Evolutionary conservation across 2,888 invertebrate genomes (phyloP), one percentile per base, ranked within the genome.

Genomic region (Patella depressa): DNA sequence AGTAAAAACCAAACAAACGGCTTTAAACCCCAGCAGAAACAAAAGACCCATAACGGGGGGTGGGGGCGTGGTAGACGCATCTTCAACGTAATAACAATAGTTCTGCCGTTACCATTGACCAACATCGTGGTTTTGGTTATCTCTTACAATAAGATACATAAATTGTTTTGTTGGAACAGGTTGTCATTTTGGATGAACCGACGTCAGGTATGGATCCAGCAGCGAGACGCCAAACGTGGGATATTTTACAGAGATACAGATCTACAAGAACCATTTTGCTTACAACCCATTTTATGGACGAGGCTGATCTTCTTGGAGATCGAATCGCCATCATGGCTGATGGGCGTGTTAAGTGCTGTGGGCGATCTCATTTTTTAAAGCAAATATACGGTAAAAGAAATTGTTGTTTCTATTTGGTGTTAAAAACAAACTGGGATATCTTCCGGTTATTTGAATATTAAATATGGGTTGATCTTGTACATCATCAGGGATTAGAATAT

Each of bases 261-360:
- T 90, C 91, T 93, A 95, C 94, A 65, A 93, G 96, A 12, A 95
- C 96, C 0, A 94, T 97, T 86, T 93, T 97, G 72, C 91, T 97
- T 77, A 95, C 96, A 7, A 90, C 90, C 12, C 90, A 97, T 91
- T 96, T 96, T 89, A 96, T 96, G 96, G 96, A 96, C 88, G 96
- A 97, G 92, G 96, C 96, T 0, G 96, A 97, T 91, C 93, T 95
- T 73, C 93, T 96, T 3, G 96, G 96, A 0, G 96, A 97, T 91
- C 93, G 96, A 57, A 96, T 97, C 82, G 96, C 96, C 3, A 96
- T 97, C 76, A 95, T 97, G 95, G 94, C 96, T 3, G 94, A 94
- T 74, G 96, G 96, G 1, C 93, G 94, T 71, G 91, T 96, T 65
- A 95, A 95, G 87, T 96, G 96, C 87, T 94, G 95, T 81, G 96